A percentile compares a stretch with the other conserved stretches of the same genome.
phyloP scores from a whole-genome alignment of 2,888 invertebrate genomes.

The Unio delphinus region DNA sequence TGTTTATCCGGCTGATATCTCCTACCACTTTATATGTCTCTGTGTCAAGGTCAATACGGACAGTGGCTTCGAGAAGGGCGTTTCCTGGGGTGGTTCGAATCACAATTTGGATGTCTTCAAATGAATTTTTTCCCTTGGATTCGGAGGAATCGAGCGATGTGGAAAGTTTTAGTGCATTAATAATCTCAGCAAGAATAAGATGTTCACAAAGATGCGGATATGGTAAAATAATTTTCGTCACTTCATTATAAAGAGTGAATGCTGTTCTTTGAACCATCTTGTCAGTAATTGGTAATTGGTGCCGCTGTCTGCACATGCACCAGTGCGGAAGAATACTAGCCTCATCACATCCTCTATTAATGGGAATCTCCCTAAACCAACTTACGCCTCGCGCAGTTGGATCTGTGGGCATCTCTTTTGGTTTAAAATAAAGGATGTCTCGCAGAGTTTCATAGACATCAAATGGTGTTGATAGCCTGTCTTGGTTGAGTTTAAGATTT shows the following conservation, averaged over 20 bases:
- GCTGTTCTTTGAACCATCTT: conserved; percentile 76
- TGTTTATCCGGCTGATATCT: conserved; percentile 74
- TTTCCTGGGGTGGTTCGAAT: conserved; percentile 79
- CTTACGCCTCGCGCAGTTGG: conserved; percentile 72
- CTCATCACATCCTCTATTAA: conserved; percentile 81
- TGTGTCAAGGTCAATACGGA: conserved; percentile 72
- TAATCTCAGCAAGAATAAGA: conserved; percentile 77
- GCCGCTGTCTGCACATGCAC: conserved; percentile 87
- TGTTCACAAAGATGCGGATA: conserved; percentile 51
- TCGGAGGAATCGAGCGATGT: conserved; percentile 39
- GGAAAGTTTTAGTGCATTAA: conserved; percentile 77
- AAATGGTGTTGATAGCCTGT: conserved; percentile 83
- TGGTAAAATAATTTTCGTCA: conserved; percentile 78
- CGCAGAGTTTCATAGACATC: conserved; percentile 86
- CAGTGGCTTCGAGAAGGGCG: conserved; percentile 85
- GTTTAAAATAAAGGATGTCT: conserved; percentile 74
- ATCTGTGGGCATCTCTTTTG: conserved; percentile 9
- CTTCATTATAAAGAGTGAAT: conserved; percentile 76
- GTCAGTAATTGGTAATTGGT: conserved; percentile 75
- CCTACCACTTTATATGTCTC: conserved; percentile 77
- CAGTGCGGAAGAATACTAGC: conserved; percentile 87
- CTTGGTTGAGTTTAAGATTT: conserved; percentile 79
- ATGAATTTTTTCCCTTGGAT: conserved; percentile 64
- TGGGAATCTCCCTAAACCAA: conserved; percentile 82
- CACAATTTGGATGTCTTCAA: conserved; percentile 75